Evolutionary conservation across 2,113 vertebrate species (phyloP).

Genomic region (Lepisosteus osseus): DNA sequence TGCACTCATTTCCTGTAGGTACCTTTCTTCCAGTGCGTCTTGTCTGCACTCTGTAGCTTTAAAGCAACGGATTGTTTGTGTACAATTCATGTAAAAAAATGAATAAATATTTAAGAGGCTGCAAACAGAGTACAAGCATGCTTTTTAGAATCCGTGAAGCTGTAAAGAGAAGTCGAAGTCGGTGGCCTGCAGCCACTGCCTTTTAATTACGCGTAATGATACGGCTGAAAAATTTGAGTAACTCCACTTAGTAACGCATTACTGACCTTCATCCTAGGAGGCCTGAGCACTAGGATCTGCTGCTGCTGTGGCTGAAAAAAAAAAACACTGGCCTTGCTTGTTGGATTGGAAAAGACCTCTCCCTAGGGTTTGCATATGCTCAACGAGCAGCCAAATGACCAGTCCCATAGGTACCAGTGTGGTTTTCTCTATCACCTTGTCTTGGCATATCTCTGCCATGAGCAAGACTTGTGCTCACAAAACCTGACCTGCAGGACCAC

Average conservation of each 20-base stretch:
- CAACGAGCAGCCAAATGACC: neutral
- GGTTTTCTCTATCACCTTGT: no score
- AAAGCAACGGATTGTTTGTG: no score
- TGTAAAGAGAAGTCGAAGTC: neutral
- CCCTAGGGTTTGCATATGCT: neutral
- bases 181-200: neutral
- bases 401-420: no score
- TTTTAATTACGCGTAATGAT: neutral
- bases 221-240: neutral
- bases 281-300: neutral
- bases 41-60: no score
- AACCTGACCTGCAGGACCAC: neutral
- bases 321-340: neutral
- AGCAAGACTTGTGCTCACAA: no score
- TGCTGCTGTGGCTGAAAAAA: neutral
- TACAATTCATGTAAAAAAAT: no score
- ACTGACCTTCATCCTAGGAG: neutral
- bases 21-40: no score
- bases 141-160: neutral
- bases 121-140: neutral
- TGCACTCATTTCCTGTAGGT: no score
- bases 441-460: no score
- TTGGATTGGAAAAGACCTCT: neutral
- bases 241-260: conserved; percentile 3
- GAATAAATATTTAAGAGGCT: neutral